Evolutionary conservation across 2,113 vertebrate species (phyloP).

Genomic region (Erythrocercus mccallii): DNA sequence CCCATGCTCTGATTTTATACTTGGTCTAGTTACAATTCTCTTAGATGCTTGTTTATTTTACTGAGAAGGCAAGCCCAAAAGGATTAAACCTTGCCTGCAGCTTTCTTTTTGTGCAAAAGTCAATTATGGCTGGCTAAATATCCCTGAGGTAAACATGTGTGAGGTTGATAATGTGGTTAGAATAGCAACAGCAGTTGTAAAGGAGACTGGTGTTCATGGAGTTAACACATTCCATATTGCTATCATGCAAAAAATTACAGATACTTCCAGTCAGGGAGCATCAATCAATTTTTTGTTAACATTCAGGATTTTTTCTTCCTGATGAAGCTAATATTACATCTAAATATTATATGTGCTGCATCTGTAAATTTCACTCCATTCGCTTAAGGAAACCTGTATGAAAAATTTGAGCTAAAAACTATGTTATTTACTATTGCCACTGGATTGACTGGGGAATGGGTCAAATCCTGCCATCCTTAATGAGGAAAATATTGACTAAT

Average conservation of each 20-base stretch:
- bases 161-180: conserved; percentile 79
- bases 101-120: conserved; percentile 76
- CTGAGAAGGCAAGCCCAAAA: conserved; percentile 72
- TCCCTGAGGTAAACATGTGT: conserved; percentile 85
- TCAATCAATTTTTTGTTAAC: conserved; percentile 56
- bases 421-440: neutral
- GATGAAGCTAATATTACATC: conserved; percentile 28
- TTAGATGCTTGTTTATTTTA: conserved; percentile 73
- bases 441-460: neutral
- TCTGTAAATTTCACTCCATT: conserved; percentile 17
- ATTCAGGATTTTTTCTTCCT: conserved; percentile 23
- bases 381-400: neutral
- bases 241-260: conserved; percentile 27
- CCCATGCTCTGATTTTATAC: neutral
- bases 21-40: conserved; percentile 53
- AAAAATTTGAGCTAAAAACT: neutral
- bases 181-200: conserved; percentile 54
- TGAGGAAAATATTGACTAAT: conserved; percentile 43
- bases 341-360: conserved; percentile 20
- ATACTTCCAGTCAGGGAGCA: conserved; percentile 14
- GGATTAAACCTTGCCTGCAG: conserved; percentile 76
- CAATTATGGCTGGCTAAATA: conserved; percentile 79
- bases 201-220: conserved; percentile 27
- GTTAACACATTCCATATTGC: conserved; percentile 44
- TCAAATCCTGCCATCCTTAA: conserved; percentile 18